Evolutionary conservation across 2,113 vertebrate species (phyloP).

Genomic region (Bagarius yarrelli): DNA sequence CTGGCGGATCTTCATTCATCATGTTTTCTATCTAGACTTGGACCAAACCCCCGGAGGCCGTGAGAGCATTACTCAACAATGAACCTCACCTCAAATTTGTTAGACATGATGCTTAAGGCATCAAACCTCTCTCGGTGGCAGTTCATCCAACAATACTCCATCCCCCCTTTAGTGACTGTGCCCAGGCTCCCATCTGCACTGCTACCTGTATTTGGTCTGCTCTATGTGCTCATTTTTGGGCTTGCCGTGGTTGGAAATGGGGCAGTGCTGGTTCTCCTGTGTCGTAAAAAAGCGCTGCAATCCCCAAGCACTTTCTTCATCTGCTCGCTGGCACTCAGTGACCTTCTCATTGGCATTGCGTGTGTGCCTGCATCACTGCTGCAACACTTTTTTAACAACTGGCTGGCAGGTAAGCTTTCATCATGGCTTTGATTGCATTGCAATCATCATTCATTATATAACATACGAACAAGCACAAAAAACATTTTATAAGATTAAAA

Average conservation of each 20-base stretch:
- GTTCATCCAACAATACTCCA: constrained; percentile 55
- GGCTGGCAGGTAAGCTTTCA: constrained; percentile 53
- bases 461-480: neutral
- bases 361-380: constrained; percentile 54
- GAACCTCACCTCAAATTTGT: constrained; percentile 53
- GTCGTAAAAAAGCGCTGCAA: constrained; percentile 52
- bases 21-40: neutral
- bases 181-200: constrained; percentile 50
- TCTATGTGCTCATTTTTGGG: constrained; percentile 54
- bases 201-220: constrained; percentile 48
- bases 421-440: neutral
- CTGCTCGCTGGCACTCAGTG: constrained; percentile 57
- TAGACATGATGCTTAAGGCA: constrained; percentile 51
- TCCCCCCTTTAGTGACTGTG: constrained; percentile 51
- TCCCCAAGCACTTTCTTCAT: constrained; percentile 57
- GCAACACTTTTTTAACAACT: constrained; percentile 58
- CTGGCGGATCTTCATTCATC: neutral
- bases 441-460: neutral
- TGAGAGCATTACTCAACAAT: constrained; percentile 34
- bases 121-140: constrained; percentile 53
- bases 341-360: constrained; percentile 55
- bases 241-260: constrained; percentile 54
- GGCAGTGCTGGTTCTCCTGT: constrained; percentile 48
- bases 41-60: neutral
- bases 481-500: neutral